Evolutionary conservation across 2,113 vertebrate genomes (phyloP), one percentile per base, ranked within the genome.

Genomic region (Eretmochelys imbricata): DNA sequence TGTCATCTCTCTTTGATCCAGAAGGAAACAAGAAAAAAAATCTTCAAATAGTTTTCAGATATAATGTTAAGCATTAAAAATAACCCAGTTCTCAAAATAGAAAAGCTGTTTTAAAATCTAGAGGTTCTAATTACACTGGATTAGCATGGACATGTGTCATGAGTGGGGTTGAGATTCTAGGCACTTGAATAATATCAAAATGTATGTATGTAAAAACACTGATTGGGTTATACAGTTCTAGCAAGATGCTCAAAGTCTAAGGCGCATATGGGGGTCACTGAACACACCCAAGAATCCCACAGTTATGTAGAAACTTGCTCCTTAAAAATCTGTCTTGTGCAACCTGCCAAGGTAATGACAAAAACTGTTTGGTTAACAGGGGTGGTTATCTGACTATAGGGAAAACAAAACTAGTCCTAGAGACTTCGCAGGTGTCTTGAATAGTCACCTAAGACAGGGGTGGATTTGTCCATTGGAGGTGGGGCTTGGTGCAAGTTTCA

Each of bases 11-110:
- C 85, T 78, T 62, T 46, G 84, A 75, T 25, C 0, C 1, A 46
- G 31, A 54, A 69, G 38, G 16, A 82, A 82, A 57, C 48, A 69
- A 80, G 88, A 25, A 86, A 42, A 75, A 83, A 82, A 17, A 82
- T 35, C 62, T 69, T 93, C 57, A 86, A 50, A 65, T 85, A 69
- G 57, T 69, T 84, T 83, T 65, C 84, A 82, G 87, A 29, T 90
- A 88, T 35, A 59, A 82, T 48, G 46, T 22, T 80, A 48, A 42
- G 79, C 69, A 31, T 83, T 89, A 62, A 62, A 62, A 86, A 50
- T 20, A 75, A 16, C 48, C 25, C n/a, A n/a, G 86, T 62, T 82
- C 85, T 91, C 57, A 20, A 42, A 86, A 19, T 4, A 49, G 38
- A 49, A 75, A 80, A 84, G 87, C n/a, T 53, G 24, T 13, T 7